Evolutionary conservation across 2,888 invertebrate genomes (phyloP).

Genomic region (Hymenopus coronatus): DNA sequence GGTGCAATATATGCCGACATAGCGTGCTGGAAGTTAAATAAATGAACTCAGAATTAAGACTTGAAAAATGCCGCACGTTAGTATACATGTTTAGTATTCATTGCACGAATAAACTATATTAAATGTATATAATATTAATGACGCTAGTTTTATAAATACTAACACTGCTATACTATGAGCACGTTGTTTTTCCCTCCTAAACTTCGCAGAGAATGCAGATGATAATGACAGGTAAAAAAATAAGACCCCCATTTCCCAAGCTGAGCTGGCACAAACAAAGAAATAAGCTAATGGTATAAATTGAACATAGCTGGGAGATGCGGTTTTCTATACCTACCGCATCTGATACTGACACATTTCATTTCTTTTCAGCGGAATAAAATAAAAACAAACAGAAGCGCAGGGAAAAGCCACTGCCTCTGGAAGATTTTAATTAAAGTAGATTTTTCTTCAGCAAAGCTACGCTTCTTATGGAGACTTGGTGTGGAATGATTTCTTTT

Average conservation of each 20-base stretch:
- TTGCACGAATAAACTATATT: too few species aligned
- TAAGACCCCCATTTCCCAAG: neutral
- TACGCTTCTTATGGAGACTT: neutral
- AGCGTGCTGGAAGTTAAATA: too few species aligned
- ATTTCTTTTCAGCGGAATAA: neutral
- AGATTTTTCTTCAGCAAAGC: neutral
- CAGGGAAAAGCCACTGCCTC: neutral
- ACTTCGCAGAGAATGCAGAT: neutral
- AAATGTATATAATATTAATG: too few species aligned
- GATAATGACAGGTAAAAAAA: neutral
- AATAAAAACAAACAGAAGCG: neutral
- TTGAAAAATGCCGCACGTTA: too few species aligned
- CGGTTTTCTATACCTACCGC: neutral
- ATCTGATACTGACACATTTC: constrained; percentile 2
- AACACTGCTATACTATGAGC: neutral
- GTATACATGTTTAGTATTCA: too few species aligned
- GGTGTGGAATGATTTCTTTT: neutral
- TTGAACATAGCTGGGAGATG: neutral
- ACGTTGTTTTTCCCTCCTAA: neutral
- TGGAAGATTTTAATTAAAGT: neutral
- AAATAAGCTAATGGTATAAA: neutral
- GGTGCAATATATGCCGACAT: too few species aligned
- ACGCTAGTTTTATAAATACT: neutral
- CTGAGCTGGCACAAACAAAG: neutral
- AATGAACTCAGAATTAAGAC: too few species aligned